Percentiles rank a stretch among this genome's conserved stretches.
Conservation (phyloP, 2,113 vertebrate species). For the Thunnus maccoyii region DNA sequence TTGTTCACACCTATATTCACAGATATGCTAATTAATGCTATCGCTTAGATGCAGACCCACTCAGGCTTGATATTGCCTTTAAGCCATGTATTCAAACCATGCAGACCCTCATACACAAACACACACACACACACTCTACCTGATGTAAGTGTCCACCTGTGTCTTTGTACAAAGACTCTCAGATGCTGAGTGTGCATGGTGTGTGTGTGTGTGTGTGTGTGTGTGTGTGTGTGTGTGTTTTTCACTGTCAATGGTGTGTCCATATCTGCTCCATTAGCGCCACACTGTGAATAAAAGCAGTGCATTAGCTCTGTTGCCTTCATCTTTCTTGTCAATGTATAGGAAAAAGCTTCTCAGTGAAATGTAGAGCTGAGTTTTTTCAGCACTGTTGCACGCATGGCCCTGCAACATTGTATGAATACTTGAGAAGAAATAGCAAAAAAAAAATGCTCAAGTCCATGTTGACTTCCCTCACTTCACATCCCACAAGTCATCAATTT, state of each 20-base stretch:
- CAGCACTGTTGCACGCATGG: constrained; percentile 7
- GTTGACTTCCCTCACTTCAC: constrained; percentile 35
- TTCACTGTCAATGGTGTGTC: constrained; percentile 29
- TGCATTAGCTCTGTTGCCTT: constrained; percentile 15
- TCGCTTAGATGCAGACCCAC: constrained; percentile 46
- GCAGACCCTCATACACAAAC: not conserved
- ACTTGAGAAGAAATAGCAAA: constrained; percentile 20
- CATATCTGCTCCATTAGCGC: constrained; percentile 47
- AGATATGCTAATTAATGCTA: constrained; percentile 38
- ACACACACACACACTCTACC: not conserved
- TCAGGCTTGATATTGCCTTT: constrained; percentile 24
- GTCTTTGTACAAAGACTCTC: constrained; percentile 32
- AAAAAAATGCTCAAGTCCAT: constrained; percentile 32
- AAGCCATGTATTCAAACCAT: constrained; percentile 1
- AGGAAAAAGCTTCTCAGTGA: not conserved
- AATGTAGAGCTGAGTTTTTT: not conserved
- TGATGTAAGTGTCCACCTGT: constrained; percentile 35
- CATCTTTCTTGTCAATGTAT: constrained; percentile 16
- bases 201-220: not conserved
- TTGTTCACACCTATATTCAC: constrained; percentile 34
- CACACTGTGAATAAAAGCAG: constrained; percentile 29
- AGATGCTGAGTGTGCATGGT: constrained; percentile 25
- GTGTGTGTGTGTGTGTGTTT: constrained; percentile 11
- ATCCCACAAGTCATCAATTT: constrained; percentile 59
- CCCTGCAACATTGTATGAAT: constrained; percentile 30